phyloP scores from a whole-genome alignment of 1,140 invertebrate genomes.

The Sycophaga agraensis region DNA sequence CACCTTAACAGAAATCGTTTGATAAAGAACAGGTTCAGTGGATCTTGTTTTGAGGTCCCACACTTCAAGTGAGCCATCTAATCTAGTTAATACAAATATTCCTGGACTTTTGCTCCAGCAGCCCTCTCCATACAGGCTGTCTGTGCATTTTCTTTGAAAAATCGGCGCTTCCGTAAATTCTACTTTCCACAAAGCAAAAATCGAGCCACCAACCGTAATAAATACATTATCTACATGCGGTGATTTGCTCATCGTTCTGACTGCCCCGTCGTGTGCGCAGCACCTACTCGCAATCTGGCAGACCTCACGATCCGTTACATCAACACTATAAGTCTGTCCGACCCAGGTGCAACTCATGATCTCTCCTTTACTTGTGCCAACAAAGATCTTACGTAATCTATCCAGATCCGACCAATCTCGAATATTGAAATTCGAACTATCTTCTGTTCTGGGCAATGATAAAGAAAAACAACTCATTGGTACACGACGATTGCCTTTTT shows the following conservation, averaged over 20 bases:
- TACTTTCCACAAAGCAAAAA: conserved; percentile 64
- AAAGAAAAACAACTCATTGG: conserved; percentile 26
- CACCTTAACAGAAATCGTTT: conserved; percentile 37
- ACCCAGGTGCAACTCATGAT: conserved; percentile 60
- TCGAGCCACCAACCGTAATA: conserved; percentile 61
- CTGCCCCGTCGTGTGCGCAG: conserved; percentile 67
- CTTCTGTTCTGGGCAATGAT: conserved; percentile 8
- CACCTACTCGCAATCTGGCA: conserved; percentile 46
- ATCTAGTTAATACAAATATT: conserved; percentile 55
- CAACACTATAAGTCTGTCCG: conserved; percentile 60
- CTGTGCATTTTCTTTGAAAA: conserved; percentile 56
- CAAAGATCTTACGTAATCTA: conserved; percentile 34
- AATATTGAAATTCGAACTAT: background rate
- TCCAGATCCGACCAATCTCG: conserved; percentile 13
- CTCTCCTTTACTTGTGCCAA: conserved; percentile 51
- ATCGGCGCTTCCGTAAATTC: conserved; percentile 55
- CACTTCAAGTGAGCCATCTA: conserved; percentile 58
- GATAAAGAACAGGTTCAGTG: conserved; percentile 34
- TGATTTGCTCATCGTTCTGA: conserved; percentile 60
- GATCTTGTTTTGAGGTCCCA: conserved; percentile 56
- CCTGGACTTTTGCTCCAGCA: conserved; percentile 58
- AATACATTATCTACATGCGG: conserved; percentile 61
- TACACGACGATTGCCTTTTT: background rate
- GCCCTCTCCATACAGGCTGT: conserved; percentile 54
- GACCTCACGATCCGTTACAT: conserved; percentile 57